These are phyloP conservation scores for Microcebus jonahi DNA, from an alignment of 2,113 vertebrate genomes.

Conservation along the genomic window DNA sequence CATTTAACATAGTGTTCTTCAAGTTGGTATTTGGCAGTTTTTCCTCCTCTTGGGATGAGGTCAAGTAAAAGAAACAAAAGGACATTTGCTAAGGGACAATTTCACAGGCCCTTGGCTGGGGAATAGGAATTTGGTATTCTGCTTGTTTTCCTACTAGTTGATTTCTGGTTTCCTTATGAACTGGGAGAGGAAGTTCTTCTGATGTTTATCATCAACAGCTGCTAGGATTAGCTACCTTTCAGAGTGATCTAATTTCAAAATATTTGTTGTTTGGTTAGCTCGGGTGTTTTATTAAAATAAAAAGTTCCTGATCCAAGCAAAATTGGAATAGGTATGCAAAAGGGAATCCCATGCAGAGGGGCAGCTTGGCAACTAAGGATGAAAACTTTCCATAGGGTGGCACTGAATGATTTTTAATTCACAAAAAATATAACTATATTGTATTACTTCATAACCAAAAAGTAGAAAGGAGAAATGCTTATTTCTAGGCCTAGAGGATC, in stretches of 20 bases:
- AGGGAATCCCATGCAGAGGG: background rate
- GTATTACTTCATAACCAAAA: background rate
- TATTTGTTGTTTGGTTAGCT: slow-evolving; percentile 27
- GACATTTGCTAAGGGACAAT: background rate
- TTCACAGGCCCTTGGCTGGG: background rate
- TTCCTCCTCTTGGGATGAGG: background rate
- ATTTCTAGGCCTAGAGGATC: background rate
- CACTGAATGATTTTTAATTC: background rate
- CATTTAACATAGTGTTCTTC: background rate
- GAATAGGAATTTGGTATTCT: background rate
- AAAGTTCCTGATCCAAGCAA: background rate
- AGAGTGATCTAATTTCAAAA: slow-evolving; percentile 30
- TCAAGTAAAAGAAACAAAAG: background rate
- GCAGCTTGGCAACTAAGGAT: background rate
- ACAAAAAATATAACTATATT: background rate
- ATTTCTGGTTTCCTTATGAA: background rate
- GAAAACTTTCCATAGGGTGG: background rate
- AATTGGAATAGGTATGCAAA: background rate
- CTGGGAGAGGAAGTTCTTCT: background rate
- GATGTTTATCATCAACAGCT: background rate
- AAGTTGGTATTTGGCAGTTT: background rate
- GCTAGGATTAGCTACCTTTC: background rate
- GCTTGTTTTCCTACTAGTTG: background rate
- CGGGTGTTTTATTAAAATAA: slow-evolving; percentile 43
- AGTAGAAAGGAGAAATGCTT: background rate